Evolutionary conservation across 35 echinoderm and acorn worm species (phyloP), one percentile per base, ranked within the genome.

Genomic region (Nesometra sesokonis): DNA sequence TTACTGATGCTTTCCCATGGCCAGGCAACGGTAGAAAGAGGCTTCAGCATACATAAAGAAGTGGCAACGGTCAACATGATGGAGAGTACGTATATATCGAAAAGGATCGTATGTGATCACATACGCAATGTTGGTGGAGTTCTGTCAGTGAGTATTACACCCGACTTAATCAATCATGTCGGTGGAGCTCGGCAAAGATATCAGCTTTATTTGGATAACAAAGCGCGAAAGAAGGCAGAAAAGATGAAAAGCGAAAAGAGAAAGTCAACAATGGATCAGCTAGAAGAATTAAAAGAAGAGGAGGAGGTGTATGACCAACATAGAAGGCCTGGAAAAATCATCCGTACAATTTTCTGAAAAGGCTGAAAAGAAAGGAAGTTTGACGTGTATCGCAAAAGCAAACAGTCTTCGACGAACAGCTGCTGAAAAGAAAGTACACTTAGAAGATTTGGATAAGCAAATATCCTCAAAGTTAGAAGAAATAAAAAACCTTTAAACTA

Each of bases 1-100:
- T 30, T 86, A 3, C 52, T 86, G 7, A 30, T 86, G 27, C 84
- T 86, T 57, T 86, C 84, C 15, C 46, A 86, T 86, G 84, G 84
- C 7, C 46, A 86, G 31, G 84, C 84, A 0, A 37, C 85, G 36
- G 85, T 86, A 17, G 85, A 78, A 78, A 86, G 57, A 76, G 85
- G 85, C 27, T 86, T 86, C 37, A 76, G 23, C n/a, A 34, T 78
- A 36, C 36, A 86, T 78, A 35, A 35, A 32, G 46, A 78, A 34
- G 32, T 86, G 27, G 52, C 30, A 7, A 13, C 33, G 23, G 85
- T 76, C 29, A 86, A 86, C 76, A 77, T 77, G 85, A 13, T 11
- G 2, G 79, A 80, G 27, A 33, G 35, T 15, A 34, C 31, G 11
- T 34, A 34, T 15, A 27, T 85, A 5, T 46, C 84, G 13, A 35